phyloP scores from a whole-genome alignment of 2,113 vertebrate species.

The Aptenodytes forsteri region DNA sequence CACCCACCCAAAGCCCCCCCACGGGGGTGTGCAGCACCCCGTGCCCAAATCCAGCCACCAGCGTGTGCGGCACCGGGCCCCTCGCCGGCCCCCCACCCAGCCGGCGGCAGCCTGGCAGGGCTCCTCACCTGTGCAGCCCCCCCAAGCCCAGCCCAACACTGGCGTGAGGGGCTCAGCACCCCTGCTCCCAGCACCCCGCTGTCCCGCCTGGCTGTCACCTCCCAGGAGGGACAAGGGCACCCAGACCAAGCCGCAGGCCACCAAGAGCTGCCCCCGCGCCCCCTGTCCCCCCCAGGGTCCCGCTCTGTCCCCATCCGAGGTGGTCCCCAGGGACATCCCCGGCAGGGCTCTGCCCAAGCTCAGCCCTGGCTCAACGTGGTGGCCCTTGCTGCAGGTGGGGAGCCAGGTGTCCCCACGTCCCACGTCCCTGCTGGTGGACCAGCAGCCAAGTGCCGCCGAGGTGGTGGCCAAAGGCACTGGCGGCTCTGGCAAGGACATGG shows the following conservation, averaged over 20 bases:
- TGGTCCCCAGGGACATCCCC: neutral
- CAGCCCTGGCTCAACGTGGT: rapidly evolving
- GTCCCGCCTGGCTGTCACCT: neutral
- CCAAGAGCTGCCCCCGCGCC: rapidly evolving
- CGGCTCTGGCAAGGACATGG: neutral
- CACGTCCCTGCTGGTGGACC: rapidly evolving
- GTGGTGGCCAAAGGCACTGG: rapidly evolving
- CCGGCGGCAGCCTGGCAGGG: neutral
- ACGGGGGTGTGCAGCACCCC: rapidly evolving
- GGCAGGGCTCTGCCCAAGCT: neutral
- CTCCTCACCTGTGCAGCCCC: rapidly evolving
- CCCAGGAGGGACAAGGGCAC: neutral
- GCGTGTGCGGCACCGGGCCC: rapidly evolving
- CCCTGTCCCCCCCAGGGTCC: neutral
- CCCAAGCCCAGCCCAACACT: rapidly evolving
- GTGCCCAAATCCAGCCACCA: neutral
- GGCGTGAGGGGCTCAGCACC: rapidly evolving
- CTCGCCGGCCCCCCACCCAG: neutral
- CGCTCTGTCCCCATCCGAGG: neutral
- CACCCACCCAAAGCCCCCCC: neutral
- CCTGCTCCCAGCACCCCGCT: rapidly evolving
- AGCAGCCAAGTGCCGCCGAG: neutral
- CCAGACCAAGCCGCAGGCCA: neutral
- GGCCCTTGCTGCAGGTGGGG: neutral
- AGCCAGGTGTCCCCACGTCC: neutral